Evolutionary conservation across 2,888 invertebrate species (phyloP), one percentile per base, ranked within the genome.

Genomic region (Geotrupes spiniger): DNA sequence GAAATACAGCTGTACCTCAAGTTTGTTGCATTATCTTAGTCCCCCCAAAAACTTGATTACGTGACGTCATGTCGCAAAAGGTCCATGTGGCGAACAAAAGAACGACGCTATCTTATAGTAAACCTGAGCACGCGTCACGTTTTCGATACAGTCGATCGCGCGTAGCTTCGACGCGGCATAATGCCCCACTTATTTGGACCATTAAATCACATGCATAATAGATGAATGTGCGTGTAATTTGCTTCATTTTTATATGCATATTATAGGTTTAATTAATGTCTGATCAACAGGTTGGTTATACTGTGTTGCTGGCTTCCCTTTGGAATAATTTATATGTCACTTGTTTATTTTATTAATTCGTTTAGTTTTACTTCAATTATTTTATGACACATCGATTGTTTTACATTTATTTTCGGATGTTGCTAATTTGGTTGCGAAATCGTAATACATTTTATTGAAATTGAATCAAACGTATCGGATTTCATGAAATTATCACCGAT

Each of bases 241-340:
- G 38, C 38, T 44, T 49, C 42, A 50, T 46, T 45, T 50, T 47
- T 50, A 50, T 41, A 43, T 41, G 52, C 46, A 50, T 46, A 53
- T 47, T 49, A 53, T 54, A 49, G 43, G 36, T 49, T 51, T 54
- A 51, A 54, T 54, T 49, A 51, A 46, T 49, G 45, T 37, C 42
- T 42, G 49, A 47, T 54, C 52, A 54, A 54, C 54, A 54, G 52
- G 54, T 54, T 52, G 54, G 44, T 36, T 41, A 41, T 31, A 39
- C 37, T 42, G 28, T 37, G 21, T 21, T 21, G 21, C 21, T 21
- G 42, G 31, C 42, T 45, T 49, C 49, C 49, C 49, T 49, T 49
- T 45, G 49, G 49, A 49, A 49, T 49, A 49, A 49, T 49, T 49
- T 36, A 49, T 45, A 36, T 49, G 45, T 49, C 49, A 45, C 49